Conservation (phyloP, 2,888 invertebrate genomes). For the Epirrhoe tristata region DNA sequence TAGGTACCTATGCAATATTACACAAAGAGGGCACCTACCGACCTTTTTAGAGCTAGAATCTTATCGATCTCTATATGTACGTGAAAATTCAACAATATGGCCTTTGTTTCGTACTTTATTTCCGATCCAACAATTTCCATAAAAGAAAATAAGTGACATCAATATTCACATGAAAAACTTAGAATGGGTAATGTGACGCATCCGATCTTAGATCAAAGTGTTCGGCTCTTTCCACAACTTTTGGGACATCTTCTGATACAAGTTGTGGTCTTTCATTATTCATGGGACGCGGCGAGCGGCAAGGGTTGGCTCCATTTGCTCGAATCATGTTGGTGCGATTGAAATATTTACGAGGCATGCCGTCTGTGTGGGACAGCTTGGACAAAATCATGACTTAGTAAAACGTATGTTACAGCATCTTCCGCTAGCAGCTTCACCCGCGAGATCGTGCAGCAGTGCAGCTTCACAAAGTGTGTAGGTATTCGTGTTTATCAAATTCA, state of each 20-base stretch:
- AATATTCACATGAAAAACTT: constrained; percentile 22
- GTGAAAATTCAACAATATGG: background rate
- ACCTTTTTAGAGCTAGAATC: background rate
- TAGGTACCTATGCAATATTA: background rate
- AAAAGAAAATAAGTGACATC: constrained; percentile 23
- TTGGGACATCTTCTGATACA: constrained; percentile 24
- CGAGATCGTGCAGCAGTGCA: background rate
- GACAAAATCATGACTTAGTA: constrained; percentile 2
- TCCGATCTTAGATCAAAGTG: constrained; percentile 30
- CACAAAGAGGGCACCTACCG: background rate
- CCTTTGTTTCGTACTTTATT: background rate
- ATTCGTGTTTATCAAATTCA: too few relatives aligned
- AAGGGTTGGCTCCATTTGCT: constrained; percentile 6
- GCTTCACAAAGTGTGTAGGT: too few relatives aligned
- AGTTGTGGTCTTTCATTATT: constrained; percentile 26
- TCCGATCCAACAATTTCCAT: constrained; percentile 13
- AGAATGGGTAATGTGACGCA: constrained; percentile 22
- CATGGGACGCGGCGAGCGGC: constrained; percentile 18
- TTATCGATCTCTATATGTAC: background rate
- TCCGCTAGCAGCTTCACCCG: background rate
- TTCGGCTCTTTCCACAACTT: constrained; percentile 25
- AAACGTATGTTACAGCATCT: background rate
- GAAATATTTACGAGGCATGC: constrained; percentile 10
- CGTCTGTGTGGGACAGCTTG: background rate
- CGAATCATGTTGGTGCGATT: constrained; percentile 5